Conservation (phyloP, 2,113 vertebrate genomes). For the Platysternon megacephalum region DNA sequence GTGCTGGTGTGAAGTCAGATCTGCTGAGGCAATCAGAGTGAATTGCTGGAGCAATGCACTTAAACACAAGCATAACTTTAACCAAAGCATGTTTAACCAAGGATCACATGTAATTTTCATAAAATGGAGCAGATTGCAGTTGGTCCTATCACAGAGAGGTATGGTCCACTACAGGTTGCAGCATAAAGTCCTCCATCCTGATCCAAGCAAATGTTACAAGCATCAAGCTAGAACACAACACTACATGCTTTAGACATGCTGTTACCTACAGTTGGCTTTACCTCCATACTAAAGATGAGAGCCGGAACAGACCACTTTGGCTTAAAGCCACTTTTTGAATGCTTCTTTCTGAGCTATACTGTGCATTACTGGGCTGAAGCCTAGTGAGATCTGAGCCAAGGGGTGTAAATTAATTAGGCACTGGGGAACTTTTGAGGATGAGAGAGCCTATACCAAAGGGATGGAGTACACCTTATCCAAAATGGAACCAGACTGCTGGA, state of each 20-base stretch:
- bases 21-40: not conserved
- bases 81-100: slow-evolving; percentile 41
- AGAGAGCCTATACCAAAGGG: not conserved
- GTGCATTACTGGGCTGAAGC: not conserved
- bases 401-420: not conserved
- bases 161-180: not conserved
- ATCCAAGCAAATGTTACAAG: slow-evolving; percentile 37
- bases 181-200: slow-evolving; percentile 45
- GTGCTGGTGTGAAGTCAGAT: not conserved
- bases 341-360: slow-evolving; percentile 18
- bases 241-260: slow-evolving; percentile 37
- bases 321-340: slow-evolving; percentile 61
- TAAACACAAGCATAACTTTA: not conserved
- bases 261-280: slow-evolving; percentile 40
- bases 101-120: slow-evolving; percentile 65
- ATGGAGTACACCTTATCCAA: not conserved
- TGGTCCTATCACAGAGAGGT: slow-evolving; percentile 27
- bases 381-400: not conserved
- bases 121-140: slow-evolving; percentile 61
- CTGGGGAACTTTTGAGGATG: not conserved
- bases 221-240: not conserved
- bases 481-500: not conserved
- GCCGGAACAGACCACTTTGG: slow-evolving; percentile 64
- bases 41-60: slow-evolving; percentile 45
- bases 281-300: slow-evolving; percentile 73